Percentiles rank a stretch among this genome's conserved stretches.
Conservation (phyloP, 2,888 invertebrate genomes). For the Adelognathus sp. region DNA sequence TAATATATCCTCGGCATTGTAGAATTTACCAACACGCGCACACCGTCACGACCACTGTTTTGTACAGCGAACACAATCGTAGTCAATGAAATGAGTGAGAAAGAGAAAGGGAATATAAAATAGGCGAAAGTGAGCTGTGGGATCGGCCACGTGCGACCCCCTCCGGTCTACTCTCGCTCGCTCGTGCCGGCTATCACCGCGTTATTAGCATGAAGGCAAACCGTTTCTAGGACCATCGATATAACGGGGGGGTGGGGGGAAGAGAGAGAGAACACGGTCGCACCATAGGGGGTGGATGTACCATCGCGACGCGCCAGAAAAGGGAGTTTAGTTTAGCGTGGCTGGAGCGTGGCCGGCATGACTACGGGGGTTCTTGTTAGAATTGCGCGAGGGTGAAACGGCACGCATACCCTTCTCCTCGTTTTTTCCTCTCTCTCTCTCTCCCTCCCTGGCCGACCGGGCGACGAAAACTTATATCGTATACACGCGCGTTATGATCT, state of each 20-base stretch:
- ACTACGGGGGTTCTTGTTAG: slow-evolving; percentile 72
- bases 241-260: slow-evolving; percentile 47
- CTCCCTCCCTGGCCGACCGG: slow-evolving; percentile 18
- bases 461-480: slow-evolving; percentile 46
- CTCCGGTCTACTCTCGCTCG: slow-evolving; percentile 27
- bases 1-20: not conserved
- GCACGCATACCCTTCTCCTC: slow-evolving; percentile 66
- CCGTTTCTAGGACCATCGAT: slow-evolving; percentile 73
- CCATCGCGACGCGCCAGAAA: slow-evolving; percentile 41
- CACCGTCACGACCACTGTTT: not conserved
- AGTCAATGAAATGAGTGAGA: not conserved
- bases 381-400: slow-evolving; percentile 60
- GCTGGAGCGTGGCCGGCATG: slow-evolving; percentile 69
- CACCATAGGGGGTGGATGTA: slow-evolving; percentile 34
- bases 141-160: slow-evolving; percentile 72
- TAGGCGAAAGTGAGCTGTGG: slow-evolving; percentile 66
- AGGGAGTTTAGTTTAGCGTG: slow-evolving; percentile 69
- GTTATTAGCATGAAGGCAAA: slow-evolving; percentile 77
- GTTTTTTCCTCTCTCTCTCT: slow-evolving; percentile 59
- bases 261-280: slow-evolving; percentile 24
- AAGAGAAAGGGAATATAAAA: slow-evolving; percentile 24
- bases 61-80: not conserved
- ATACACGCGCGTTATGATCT: slow-evolving; percentile 33
- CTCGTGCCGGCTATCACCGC: slow-evolving; percentile 68
- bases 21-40: not conserved